Percentiles rank a stretch among this genome's conserved stretches.
Conservation (phyloP, 1,140 invertebrate species). For the Phortica variegata region DNA sequence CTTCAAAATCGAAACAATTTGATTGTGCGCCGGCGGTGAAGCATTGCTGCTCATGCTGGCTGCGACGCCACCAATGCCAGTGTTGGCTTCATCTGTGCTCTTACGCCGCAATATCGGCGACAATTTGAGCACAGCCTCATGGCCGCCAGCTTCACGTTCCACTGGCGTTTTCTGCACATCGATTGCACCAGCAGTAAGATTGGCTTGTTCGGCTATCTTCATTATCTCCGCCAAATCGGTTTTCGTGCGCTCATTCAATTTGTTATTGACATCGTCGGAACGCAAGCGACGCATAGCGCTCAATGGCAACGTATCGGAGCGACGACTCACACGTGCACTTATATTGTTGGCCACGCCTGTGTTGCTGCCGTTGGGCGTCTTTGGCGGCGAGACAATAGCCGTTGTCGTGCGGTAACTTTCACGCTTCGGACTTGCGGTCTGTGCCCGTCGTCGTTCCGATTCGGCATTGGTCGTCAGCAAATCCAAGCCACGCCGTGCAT, state of each 20-base stretch:
- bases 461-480: slow-evolving; percentile 15
- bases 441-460: slow-evolving; percentile 20
- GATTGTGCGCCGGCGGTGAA: slow-evolving; percentile 50
- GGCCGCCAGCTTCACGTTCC: background rate
- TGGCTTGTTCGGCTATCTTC: slow-evolving; percentile 40
- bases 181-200: slow-evolving; percentile 8
- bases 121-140: slow-evolving; percentile 11
- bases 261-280: slow-evolving; percentile 28
- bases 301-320: slow-evolving; percentile 16
- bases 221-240: slow-evolving; percentile 44
- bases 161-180: background rate
- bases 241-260: slow-evolving; percentile 47
- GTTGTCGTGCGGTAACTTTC: background rate
- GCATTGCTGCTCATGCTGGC: slow-evolving; percentile 1
- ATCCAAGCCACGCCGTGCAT: slow-evolving; percentile 37
- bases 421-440: slow-evolving; percentile 14
- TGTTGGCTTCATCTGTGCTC: slow-evolving; percentile 52
- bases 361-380: background rate
- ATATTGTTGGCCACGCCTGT: background rate
- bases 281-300: slow-evolving; percentile 5
- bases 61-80: slow-evolving; percentile 7
- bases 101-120: slow-evolving; percentile 45
- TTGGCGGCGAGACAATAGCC: background rate
- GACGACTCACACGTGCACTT: slow-evolving; percentile 10
- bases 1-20: slow-evolving; percentile 76